Evolutionary conservation across 2,113 vertebrate genomes (phyloP).

Genomic region (Bettongia penicillata): DNA sequence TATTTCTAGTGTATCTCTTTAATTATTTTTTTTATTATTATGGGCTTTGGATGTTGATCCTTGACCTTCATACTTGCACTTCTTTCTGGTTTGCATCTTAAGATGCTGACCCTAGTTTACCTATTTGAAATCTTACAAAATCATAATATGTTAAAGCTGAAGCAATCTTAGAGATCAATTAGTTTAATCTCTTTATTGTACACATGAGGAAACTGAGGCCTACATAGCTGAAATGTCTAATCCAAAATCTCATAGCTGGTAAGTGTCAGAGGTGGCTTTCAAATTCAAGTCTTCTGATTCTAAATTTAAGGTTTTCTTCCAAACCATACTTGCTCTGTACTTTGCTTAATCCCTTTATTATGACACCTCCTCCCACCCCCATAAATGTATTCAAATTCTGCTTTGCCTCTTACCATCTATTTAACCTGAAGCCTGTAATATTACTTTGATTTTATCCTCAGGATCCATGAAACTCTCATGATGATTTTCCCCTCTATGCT

Average conservation of each 20-base stretch:
- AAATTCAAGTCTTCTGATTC: neutral
- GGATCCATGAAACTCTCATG: neutral
- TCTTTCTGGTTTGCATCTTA: neutral
- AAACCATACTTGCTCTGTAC: neutral
- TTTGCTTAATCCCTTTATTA: neutral
- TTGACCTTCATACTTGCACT: neutral
- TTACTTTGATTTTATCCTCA: neutral
- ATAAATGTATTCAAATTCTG: neutral
- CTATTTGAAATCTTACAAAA: constrained; percentile 2
- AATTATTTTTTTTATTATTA: neutral
- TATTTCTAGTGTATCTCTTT: neutral
- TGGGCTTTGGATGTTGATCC: neutral
- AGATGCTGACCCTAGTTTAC: neutral
- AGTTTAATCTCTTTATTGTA: constrained; percentile 10
- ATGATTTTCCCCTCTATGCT: neutral
- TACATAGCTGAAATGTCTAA: neutral
- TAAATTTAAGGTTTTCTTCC: neutral
- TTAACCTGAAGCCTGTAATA: neutral
- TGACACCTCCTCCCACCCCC: neutral
- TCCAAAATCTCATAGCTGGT: constrained; percentile 2
- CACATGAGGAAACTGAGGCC: neutral
- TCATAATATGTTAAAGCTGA: neutral
- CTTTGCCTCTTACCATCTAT: neutral
- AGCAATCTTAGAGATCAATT: neutral
- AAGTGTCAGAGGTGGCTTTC: neutral